These are phyloP conservation scores for Arbacia lixula DNA, from an alignment of 53 echinoderm and acorn worm genomes.

Conservation along the genomic window DNA sequence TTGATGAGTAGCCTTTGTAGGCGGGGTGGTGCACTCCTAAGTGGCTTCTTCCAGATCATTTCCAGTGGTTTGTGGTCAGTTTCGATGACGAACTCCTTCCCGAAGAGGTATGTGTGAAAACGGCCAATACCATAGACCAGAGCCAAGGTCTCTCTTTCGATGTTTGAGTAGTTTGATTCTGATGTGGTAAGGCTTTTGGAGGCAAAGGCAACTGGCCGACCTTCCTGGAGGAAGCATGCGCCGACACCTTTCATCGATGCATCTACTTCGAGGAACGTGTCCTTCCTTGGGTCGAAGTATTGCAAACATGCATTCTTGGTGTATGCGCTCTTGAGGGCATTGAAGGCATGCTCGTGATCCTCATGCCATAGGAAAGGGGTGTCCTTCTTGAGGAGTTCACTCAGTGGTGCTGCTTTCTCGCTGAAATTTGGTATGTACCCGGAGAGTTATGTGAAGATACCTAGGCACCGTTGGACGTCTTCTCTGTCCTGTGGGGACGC, in stretches of 20 bases:
- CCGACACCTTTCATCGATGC: slow-evolving; percentile 55
- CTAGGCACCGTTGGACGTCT: no score
- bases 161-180: slow-evolving; percentile 72
- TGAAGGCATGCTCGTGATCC: slow-evolving; percentile 41
- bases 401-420: no score
- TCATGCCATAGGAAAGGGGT: slow-evolving; percentile 36
- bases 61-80: slow-evolving; percentile 75
- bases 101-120: slow-evolving; percentile 68
- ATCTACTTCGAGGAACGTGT: slow-evolving; percentile 56
- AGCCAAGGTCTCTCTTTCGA: slow-evolving; percentile 66
- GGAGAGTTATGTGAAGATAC: no score
- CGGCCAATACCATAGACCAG: slow-evolving; percentile 62
- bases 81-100: slow-evolving; percentile 57
- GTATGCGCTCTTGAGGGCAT: not conserved
- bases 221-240: slow-evolving; percentile 59
- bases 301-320: slow-evolving; percentile 29
- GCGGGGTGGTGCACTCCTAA: slow-evolving; percentile 64
- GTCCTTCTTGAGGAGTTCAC: no score
- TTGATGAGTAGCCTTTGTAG: slow-evolving; percentile 70
- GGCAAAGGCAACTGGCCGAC: slow-evolving; percentile 63
- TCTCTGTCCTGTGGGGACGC: no score
- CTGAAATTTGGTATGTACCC: no score
- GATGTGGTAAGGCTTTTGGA: slow-evolving; percentile 65
- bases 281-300: slow-evolving; percentile 42
- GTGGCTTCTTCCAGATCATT: slow-evolving; percentile 64